Conservation (phyloP, 2,113 vertebrate genomes). For the Gila orcuttii region DNA sequence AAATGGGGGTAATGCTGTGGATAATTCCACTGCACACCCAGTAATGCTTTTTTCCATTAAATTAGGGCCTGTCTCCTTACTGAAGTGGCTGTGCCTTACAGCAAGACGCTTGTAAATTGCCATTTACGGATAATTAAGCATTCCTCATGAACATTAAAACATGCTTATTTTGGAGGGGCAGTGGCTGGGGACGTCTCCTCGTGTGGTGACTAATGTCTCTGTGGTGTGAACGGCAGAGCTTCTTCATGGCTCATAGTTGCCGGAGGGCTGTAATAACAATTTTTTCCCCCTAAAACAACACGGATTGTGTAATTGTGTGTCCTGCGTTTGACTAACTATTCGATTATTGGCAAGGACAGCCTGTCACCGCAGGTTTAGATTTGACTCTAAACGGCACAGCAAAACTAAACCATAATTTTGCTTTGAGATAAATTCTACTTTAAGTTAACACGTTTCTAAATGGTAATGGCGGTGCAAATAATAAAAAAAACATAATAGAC, state of each 20-base stretch:
- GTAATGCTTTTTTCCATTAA: constrained; percentile 94
- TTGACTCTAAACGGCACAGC: not conserved
- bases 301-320: constrained; percentile 2
- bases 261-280: constrained; percentile 20
- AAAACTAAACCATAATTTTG: not conserved
- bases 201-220: constrained; percentile 65
- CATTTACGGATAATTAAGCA: constrained; percentile 85
- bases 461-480: not conserved
- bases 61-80: constrained; percentile 78
- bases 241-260: constrained; percentile 6
- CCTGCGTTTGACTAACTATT: not conserved
- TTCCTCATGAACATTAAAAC: constrained; percentile 84
- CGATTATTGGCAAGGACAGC: not conserved
- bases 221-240: constrained; percentile 51
- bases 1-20: constrained; percentile 90
- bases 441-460: not conserved
- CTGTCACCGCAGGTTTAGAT: constrained; percentile 10
- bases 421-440: not conserved
- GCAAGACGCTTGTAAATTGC: constrained; percentile 91
- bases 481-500: not conserved
- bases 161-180: constrained; percentile 79
- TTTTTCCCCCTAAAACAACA: not conserved
- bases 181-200: constrained; percentile 69
- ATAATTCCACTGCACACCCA: constrained; percentile 87
- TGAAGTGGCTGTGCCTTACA: constrained; percentile 80